These are phyloP conservation scores for Thysanoteuthis rhombus DNA, from an alignment of 2,888 invertebrate species.

Conservation along the genomic window DNA sequence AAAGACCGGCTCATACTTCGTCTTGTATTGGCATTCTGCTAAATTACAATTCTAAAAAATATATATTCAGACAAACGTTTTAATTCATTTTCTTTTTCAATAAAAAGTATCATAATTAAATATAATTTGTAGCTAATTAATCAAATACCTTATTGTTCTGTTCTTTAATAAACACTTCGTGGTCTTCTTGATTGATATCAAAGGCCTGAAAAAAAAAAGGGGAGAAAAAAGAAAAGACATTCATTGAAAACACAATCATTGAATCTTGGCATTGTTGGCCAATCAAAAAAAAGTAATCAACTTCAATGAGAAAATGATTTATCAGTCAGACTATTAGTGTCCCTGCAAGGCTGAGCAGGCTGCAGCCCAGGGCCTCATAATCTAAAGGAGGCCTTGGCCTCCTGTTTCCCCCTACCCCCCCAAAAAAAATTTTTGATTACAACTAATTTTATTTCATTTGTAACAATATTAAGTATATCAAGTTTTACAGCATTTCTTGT, in stretches of 20 bases:
- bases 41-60: not conserved
- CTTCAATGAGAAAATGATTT: not conserved
- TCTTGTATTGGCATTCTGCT: not conserved
- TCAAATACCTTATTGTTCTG: conserved; percentile 36
- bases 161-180: conserved; percentile 51
- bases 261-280: not conserved
- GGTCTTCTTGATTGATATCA: conserved; percentile 52
- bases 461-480: no score
- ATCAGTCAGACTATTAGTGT: no score
- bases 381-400: no score
- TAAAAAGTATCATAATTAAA: not conserved
- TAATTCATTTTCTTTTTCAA: not conserved
- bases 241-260: not conserved
- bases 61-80: not conserved
- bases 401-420: no score
- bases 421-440: no score
- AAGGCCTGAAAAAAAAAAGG: conserved; percentile 45
- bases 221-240: not conserved
- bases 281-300: not conserved
- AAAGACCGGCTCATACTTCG: not conserved
- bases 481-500: no score
- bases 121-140: not conserved
- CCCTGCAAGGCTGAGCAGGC: no score
- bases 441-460: no score
- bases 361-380: no score